phyloP scores from a whole-genome alignment of 2,888 invertebrate species.

The Ochlodes sylvanus region DNA sequence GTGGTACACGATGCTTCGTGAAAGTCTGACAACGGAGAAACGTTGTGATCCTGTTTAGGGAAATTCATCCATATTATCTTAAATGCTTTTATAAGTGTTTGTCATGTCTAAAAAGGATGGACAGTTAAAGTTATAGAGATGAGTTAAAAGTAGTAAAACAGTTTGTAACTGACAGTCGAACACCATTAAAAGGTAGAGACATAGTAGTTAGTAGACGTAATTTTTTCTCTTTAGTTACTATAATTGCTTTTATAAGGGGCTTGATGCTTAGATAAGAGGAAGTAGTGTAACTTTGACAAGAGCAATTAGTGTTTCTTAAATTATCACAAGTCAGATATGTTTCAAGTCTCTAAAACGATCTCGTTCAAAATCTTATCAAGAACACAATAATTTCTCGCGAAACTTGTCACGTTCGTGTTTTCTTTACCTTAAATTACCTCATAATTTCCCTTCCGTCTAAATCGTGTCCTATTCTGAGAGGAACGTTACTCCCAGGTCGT shows the following conservation, averaged over 20 bases:
- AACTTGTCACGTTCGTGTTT: neutral
- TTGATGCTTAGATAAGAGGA: too few relatives aligned
- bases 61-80: slow-evolving; percentile 29
- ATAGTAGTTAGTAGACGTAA: too few relatives aligned
- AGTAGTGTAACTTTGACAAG: too few relatives aligned
- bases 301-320: too few relatives aligned
- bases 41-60: slow-evolving; percentile 23
- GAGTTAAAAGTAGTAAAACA: too few relatives aligned
- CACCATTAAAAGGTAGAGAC: too few relatives aligned
- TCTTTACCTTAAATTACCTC: slow-evolving; percentile 13
- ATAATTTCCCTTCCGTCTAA: slow-evolving; percentile 23
- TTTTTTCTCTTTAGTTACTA: too few relatives aligned
- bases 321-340: too few relatives aligned
- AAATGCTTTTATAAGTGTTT: slow-evolving; percentile 13
- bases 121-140: neutral
- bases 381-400: neutral
- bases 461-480: slow-evolving; percentile 29
- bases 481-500: slow-evolving; percentile 45
- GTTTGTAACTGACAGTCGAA: too few relatives aligned
- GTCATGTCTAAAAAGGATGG: neutral
- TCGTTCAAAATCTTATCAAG: neutral
- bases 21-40: slow-evolving; percentile 36
- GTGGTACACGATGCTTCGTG: slow-evolving; percentile 35
- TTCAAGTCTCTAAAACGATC: neutral
- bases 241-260: too few relatives aligned